These are phyloP conservation scores for Porites divaricata DNA, from an alignment of 92 coral and sea anemone species.

Conservation along the genomic window DNA sequence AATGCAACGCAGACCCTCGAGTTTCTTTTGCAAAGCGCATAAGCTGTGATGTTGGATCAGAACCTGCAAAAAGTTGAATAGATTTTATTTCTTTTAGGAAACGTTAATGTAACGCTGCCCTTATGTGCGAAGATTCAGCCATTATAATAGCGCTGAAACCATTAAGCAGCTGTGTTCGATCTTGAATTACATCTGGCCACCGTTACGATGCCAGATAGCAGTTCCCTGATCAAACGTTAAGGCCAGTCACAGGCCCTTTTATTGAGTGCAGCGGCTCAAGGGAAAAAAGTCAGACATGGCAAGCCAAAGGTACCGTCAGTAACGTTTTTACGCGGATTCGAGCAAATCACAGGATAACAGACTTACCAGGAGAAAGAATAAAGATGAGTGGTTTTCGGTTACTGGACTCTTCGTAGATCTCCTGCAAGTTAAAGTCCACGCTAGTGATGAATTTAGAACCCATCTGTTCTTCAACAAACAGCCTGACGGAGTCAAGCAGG, in stretches of 20 bases:
- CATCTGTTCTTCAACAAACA: constrained; percentile 86
- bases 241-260: too few species aligned
- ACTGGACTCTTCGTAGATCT: constrained; percentile 86
- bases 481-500: constrained; percentile 80
- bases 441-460: constrained; percentile 86
- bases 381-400: constrained; percentile 89
- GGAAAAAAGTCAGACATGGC: too few species aligned
- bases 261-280: too few species aligned
- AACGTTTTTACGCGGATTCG: too few species aligned
- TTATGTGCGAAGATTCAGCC: too few species aligned
- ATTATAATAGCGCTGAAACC: too few species aligned
- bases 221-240: too few species aligned
- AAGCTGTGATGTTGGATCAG: constrained; percentile 95
- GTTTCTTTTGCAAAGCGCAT: constrained; percentile 89
- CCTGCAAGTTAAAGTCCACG: constrained; percentile 88
- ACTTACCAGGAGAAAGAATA: constrained; percentile 89
- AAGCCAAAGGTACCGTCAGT: too few species aligned
- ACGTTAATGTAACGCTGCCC: neutral
- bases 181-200: too few species aligned
- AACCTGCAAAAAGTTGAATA: constrained; percentile 54
- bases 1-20: constrained; percentile 85
- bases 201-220: too few species aligned
- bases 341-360: neutral
- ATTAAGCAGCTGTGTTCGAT: too few species aligned
- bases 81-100: neutral